These are phyloP conservation scores for Heliconius nattereri DNA, from an alignment of 1,140 invertebrate genomes.

Conservation along the genomic window DNA sequence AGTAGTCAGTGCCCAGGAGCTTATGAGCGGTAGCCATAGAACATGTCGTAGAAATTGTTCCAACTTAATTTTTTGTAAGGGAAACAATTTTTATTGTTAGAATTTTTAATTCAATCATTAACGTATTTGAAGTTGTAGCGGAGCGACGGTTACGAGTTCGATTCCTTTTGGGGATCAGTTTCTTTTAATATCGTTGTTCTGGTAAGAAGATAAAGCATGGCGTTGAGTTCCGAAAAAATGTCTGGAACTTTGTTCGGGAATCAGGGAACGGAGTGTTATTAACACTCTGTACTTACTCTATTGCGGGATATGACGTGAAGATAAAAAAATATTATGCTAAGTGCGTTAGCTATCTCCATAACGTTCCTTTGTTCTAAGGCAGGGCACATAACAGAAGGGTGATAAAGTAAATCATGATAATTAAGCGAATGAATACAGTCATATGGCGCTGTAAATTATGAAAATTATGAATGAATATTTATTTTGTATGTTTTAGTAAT, in stretches of 20 bases:
- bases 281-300: too few species aligned
- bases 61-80: not conserved
- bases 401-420: constrained; percentile 35
- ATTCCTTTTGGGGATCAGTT: too few species aligned
- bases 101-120: too few species aligned
- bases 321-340: not conserved
- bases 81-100: too few species aligned
- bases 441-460: constrained; percentile 32
- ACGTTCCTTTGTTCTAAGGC: constrained; percentile 9
- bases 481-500: not conserved
- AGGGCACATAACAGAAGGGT: constrained; percentile 17
- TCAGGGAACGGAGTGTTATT: too few species aligned
- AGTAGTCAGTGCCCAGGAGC: constrained; percentile 25
- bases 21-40: constrained; percentile 25
- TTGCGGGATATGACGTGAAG: too few species aligned
- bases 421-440: constrained; percentile 34
- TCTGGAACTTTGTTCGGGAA: too few species aligned
- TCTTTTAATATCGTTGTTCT: too few species aligned
- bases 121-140: too few species aligned
- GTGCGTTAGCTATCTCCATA: not conserved
- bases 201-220: too few species aligned
- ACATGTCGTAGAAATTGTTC: not conserved
- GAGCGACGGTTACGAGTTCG: too few species aligned
- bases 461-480: constrained; percentile 30
- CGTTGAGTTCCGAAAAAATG: not conserved